Base-by-base conservation (phyloP, 2,888 invertebrate species). In the Archips crataeganus region DNA sequence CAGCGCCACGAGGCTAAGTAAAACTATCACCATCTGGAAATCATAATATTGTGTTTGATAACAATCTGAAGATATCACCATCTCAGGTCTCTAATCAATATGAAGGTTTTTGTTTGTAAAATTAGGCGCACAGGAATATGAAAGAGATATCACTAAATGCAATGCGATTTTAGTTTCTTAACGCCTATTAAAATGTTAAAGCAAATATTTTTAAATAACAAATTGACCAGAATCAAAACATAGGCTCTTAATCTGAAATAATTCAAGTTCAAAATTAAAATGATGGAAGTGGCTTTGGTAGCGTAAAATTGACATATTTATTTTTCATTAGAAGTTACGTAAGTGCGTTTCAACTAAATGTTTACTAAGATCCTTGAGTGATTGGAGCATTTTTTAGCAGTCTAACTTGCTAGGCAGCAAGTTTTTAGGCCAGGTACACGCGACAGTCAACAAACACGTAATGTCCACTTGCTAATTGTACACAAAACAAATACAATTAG, bases 1-100 rank as follows among this genome's bases (percentile, higher is more conserved):
- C 70, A 89, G 79, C 73, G 88, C 88, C 73, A 90, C 81, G 51
- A 90, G 80, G 75, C 89, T 85, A 13, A 92, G 77, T 62, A 93
- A 77, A 74, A 91, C 71, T 77, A 92, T 75, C 76, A 89, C 81
- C 84, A 86, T 90, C 94, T 94, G 91, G 45, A 91, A 90, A 71
- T 59, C 15, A 63, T 47, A 47, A 23, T 23, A 23, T 23, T 23
- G 23, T 0, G 23, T 23, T 23, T 23, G 23, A 23, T 23, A 23
- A 23, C 1, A 23, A 23, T 23, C 23, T 23, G 1, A 23, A 23
- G 23, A 23, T 23, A 23, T 23, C 23, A 23, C 23, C 23, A 23
- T 23, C 23, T 23, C 23, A 1, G 23, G n/a, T n/a, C 49, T n/a
- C 0, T n/a, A n/a, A n/a, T 49, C 13, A 49, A 6, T 39, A 5